Base-by-base conservation (phyloP, 2,888 invertebrate species). In the Aphrophora alni region DNA sequence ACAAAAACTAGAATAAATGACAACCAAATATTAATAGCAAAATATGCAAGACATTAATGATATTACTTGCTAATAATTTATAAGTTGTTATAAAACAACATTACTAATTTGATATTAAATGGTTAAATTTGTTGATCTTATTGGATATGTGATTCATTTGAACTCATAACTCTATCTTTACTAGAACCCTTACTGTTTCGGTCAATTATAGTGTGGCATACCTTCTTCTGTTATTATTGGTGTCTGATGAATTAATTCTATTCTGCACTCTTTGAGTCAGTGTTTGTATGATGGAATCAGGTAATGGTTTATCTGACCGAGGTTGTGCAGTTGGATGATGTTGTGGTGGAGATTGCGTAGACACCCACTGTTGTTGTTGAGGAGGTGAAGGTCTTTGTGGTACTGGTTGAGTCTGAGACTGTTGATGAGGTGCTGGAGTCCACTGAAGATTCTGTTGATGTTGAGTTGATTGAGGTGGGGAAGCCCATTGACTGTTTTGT, bases 191-290 rank as follows among this genome's bases (percentile, higher is more conserved):
- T n/a, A n/a, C n/a, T n/a, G n/a, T n/a, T n/a, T n/a, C n/a, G n/a
- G n/a, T n/a, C n/a, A n/a, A n/a, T n/a, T n/a, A n/a, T n/a, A n/a
- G n/a, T n/a, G n/a, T n/a, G n/a, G n/a, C n/a, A n/a, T n/a, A 83
- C 83, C 84, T 83, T 73, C 83, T 84, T 59, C 84, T 82, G 75
- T 85, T 83, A 81, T 84, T 83, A 77, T 84, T 87, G 4, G 82
- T 82, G 71, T 83, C 84, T 12, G 83, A 82, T 12, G 81, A 71
- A 8, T 82, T 83, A 44, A 84, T 87, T 51, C 91, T 89, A 86
- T 92, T 93, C 86, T 93, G 93, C 84, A 93, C 92, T 85, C 93
- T 90, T 86, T 93, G 94, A 1, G 94, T 93, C 68, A 94, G 87
- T 83, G 92, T 92, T 87, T 93, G 92, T 83, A 94, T 92, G 21